A percentile compares a stretch with the other conserved stretches of the same genome.
phyloP scores from a whole-genome alignment of 2,888 invertebrate species.

The Zeuzera pyrina region DNA sequence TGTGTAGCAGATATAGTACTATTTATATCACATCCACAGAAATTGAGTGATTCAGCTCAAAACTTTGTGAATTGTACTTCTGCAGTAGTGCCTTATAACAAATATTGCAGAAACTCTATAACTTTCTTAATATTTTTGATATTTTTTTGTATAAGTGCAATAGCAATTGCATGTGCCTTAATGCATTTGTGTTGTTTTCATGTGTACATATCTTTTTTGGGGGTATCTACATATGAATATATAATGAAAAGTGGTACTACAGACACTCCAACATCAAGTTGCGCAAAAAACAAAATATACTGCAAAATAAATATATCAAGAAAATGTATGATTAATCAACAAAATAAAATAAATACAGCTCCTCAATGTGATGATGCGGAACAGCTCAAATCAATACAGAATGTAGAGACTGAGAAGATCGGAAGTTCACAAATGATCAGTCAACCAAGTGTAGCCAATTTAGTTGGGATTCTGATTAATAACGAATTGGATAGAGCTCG shows the following conservation, averaged over 20 bases:
- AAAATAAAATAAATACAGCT: conserved; percentile 2
- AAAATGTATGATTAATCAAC: conserved; percentile 14
- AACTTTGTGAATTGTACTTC: conserved; percentile 43
- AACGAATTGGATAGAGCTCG: conserved; percentile 48
- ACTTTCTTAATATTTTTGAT: conserved; percentile 52
- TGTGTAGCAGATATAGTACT: conserved; percentile 80
- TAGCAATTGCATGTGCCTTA: conserved; percentile 82
- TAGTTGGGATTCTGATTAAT: conserved; percentile 44
- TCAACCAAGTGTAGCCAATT: conserved; percentile 31
- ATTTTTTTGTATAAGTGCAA: conserved; percentile 79
- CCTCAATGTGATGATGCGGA: conserved; percentile 1
- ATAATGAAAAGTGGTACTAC: conserved; percentile 61
- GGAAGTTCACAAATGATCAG: conserved; percentile 17
- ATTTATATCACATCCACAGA: conserved; percentile 74
- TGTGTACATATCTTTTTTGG: conserved; percentile 87
- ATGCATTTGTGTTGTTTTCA: conserved; percentile 91
- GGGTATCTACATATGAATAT: conserved; percentile 93
- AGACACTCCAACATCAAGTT: conserved; percentile 21
- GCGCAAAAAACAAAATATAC: conserved; percentile 20
- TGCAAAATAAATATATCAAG: conserved; percentile 26
- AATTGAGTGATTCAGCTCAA: conserved; percentile 73
- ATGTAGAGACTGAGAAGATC: too few species aligned
- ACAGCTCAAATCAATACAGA: too few species aligned
- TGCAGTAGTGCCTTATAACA: conserved; percentile 17
- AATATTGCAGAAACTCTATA: conserved; percentile 45